Conservation (phyloP, 2,888 invertebrate genomes). For the Caradrina kadenii region DNA sequence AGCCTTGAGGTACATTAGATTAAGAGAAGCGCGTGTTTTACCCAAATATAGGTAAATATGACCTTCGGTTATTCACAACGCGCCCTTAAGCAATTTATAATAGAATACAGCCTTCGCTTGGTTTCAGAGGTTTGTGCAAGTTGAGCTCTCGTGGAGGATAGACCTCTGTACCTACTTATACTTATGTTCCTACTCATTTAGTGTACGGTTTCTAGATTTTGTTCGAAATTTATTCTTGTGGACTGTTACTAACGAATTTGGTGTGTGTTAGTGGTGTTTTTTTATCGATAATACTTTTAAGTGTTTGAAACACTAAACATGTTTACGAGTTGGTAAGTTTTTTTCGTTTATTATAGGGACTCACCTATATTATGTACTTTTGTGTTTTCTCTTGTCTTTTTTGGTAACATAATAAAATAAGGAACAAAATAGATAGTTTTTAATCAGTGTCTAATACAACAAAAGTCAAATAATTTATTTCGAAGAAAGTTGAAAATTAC, state of each 20-base stretch:
- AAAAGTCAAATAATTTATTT: too few relatives aligned
- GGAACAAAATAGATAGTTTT: background rate
- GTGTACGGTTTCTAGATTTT: constrained; percentile 25
- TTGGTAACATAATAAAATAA: background rate
- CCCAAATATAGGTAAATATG: constrained; percentile 38
- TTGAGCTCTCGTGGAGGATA: constrained; percentile 72
- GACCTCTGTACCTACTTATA: constrained; percentile 62
- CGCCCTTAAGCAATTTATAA: constrained; percentile 70
- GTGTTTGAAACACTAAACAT: constrained; percentile 55
- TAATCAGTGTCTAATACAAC: too few relatives aligned
- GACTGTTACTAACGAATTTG: constrained; percentile 31
- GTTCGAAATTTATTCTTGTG: constrained; percentile 35
- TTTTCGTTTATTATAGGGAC: background rate
- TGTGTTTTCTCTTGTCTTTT: too few relatives aligned
- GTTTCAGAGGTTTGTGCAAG: constrained; percentile 76
- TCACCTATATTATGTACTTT: background rate
- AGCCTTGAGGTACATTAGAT: background rate
- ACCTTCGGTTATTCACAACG: constrained; percentile 65
- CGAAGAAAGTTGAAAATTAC: too few relatives aligned
- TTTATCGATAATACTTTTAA: constrained; percentile 16
- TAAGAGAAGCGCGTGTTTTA: constrained; percentile 32
- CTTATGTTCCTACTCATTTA: constrained; percentile 12
- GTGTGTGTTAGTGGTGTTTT: constrained; percentile 58
- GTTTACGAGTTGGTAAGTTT: constrained; percentile 64
- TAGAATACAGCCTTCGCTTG: constrained; percentile 72